A percentile compares a stretch with the other conserved stretches of the same genome.
Conservation (phyloP, 2,797 vertebrate species). For the Poecile montanus region DNA sequence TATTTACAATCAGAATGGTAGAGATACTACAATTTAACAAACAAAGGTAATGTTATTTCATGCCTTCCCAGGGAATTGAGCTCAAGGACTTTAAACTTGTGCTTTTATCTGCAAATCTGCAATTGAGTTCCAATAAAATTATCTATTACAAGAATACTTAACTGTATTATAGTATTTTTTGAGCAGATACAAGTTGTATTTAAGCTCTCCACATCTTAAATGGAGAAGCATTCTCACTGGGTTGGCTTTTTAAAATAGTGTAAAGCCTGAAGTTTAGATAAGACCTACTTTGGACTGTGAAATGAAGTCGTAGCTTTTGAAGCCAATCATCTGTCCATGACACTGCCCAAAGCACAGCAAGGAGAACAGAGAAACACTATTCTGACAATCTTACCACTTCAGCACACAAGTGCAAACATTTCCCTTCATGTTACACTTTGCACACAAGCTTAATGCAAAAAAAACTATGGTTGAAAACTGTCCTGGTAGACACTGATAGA, state of each 20-base stretch:
- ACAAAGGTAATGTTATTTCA: conserved; percentile 14
- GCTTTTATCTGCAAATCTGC: conserved; percentile 23
- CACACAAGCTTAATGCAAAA: not conserved
- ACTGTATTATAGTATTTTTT: not conserved
- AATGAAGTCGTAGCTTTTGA: not conserved
- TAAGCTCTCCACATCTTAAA: not conserved
- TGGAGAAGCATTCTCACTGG: not conserved
- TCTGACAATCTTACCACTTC: not conserved
- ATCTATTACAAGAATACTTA: not conserved
- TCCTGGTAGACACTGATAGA: not conserved
- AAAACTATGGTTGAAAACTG: not conserved
- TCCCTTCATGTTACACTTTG: not conserved
- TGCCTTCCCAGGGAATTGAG: conserved; percentile 6
- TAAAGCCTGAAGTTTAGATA: not conserved
- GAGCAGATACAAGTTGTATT: not conserved
- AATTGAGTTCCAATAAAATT: not conserved
- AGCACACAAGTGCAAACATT: not conserved
- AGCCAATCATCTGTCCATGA: not conserved
- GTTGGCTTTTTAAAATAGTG: not conserved
- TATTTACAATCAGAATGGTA: conserved; percentile 5
- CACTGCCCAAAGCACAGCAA: not conserved
- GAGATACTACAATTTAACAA: conserved; percentile 27
- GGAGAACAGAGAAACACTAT: not conserved
- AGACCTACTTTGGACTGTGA: not conserved
- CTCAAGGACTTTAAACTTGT: not conserved